Percentiles rank a stretch among this genome's conserved stretches.
phyloP scores from a whole-genome alignment of 2,113 vertebrate species.

The Sphyrna mokarran region DNA sequence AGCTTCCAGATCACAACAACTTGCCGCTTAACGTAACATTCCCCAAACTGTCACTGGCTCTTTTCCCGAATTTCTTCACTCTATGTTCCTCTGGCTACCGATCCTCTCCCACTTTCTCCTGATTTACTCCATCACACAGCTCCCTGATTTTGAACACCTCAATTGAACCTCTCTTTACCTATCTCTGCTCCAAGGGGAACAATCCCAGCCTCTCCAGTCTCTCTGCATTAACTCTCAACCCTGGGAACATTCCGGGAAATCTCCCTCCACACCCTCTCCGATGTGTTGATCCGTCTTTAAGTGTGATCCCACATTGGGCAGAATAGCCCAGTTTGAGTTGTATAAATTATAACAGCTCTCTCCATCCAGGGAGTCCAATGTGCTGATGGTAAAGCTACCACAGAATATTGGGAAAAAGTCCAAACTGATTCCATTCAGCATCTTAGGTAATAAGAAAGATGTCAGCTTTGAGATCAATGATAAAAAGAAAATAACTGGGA shows the following conservation, averaged over 20 bases:
- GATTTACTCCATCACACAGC: neutral
- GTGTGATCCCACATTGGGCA: too few species aligned
- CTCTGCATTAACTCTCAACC: neutral
- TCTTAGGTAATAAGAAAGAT: neutral
- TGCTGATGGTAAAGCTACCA: neutral
- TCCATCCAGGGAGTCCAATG: neutral
- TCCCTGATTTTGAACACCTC: neutral
- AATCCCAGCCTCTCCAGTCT: neutral
- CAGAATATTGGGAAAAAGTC: neutral
- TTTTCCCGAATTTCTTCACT: too few species aligned
- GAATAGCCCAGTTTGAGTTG: too few species aligned
- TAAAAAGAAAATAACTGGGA: neutral
- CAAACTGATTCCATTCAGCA: neutral
- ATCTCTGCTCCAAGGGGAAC: neutral
- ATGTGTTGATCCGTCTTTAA: neutral
- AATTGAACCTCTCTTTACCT: neutral
- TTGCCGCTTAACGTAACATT: too few species aligned
- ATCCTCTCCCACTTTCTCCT: neutral
- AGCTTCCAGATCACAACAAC: too few species aligned
- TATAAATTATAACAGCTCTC: neutral
- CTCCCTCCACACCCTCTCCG: neutral
- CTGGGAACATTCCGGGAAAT: neutral
- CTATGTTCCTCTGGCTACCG: neutral
- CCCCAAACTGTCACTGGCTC: too few species aligned
- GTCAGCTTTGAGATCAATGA: neutral